Base-by-base conservation (phyloP, 2,888 invertebrate genomes). In the Prosopocoilus inquinatus region DNA sequence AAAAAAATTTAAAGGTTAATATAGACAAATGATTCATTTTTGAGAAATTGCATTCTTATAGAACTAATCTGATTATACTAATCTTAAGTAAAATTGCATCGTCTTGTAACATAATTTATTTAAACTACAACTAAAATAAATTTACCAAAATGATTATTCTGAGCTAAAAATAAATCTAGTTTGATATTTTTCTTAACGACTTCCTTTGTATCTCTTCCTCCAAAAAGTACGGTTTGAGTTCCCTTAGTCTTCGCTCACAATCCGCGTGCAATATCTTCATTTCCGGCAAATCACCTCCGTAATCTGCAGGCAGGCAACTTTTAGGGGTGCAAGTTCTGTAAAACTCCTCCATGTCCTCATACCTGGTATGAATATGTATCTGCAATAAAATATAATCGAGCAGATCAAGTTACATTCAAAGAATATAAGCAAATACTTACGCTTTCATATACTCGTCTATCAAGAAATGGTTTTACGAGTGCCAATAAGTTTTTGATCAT, bases 341-440 rank as follows among this genome's bases (percentile, higher is more conserved):
- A 65, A 85, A 83, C 28, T 78, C 77, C 34, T 83, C 80, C 53
- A 83, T 72, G 39, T 85, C 78, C 20, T 82, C 80, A 38, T 78
- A 80, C 55, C 80, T 77, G 55, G 78, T 77, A 74, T 86, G 84
- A 67, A 86, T 81, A 72, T 84, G 82, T 38, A 87, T 73, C 87
- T 87, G 78, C 36, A 75, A 64, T 35, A 41, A 49, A 50, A 45
- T 82, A 9, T 12, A 5, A 11, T 38, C n/a, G n/a, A n/a, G n/a
- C n/a, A n/a, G n/a, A n/a, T n/a, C 35, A 28, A 20, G 20, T 28
- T 28, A 28, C 20, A 28, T 28, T 7, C 20, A 28, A 28, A 28
- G 11, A 5, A 8, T 38, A 13, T 7, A 13, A 38, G 38, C n/a
- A n/a, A 5, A 28, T 28, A 28, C 20, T 28, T 28, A 28, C 20